Conservation (phyloP, 2,797 vertebrate species). For the Gymnocypris eckloni region DNA sequence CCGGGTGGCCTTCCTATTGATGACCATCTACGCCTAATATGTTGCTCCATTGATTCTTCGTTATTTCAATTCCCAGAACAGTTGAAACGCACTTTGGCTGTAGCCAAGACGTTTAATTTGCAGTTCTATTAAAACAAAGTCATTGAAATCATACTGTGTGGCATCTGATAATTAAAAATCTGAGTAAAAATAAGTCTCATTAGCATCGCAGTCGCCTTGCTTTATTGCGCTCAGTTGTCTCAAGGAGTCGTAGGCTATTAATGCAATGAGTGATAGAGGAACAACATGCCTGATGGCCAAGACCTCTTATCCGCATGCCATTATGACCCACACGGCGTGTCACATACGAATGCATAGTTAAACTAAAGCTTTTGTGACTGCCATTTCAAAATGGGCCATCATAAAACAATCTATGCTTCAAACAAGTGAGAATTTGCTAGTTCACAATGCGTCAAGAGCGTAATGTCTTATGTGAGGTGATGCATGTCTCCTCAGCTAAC, state of each 20-base stretch:
- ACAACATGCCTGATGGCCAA: slow-evolving; percentile 56
- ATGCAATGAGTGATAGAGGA: slow-evolving; percentile 47
- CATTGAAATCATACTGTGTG: slow-evolving; percentile 76
- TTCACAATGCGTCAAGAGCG: background rate
- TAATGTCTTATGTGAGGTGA: background rate
- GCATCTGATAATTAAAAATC: slow-evolving; percentile 78
- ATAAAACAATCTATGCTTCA: background rate
- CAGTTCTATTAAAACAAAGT: slow-evolving; percentile 74
- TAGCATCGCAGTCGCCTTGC: slow-evolving; percentile 68
- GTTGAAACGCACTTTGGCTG: slow-evolving; percentile 63
- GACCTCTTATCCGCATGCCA: slow-evolving; percentile 49
- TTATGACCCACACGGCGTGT: background rate
- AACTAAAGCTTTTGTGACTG: background rate
- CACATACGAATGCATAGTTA: background rate
- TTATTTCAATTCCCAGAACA: slow-evolving; percentile 75
- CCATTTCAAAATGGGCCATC: background rate
- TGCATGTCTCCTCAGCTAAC: background rate
- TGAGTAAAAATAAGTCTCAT: slow-evolving; percentile 69
- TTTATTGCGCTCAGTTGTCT: slow-evolving; percentile 72
- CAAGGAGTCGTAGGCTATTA: slow-evolving; percentile 55
- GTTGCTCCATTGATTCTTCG: slow-evolving; percentile 81
- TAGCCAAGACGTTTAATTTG: slow-evolving; percentile 74
- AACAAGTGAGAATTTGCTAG: background rate
- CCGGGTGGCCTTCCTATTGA: slow-evolving; percentile 62
- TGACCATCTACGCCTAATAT: slow-evolving; percentile 78